Percentiles rank a stretch among this genome's conserved stretches.
Evolutionary conservation across 2,797 vertebrate genomes (phyloP).

Genomic region (Gallinago nigripennis): DNA sequence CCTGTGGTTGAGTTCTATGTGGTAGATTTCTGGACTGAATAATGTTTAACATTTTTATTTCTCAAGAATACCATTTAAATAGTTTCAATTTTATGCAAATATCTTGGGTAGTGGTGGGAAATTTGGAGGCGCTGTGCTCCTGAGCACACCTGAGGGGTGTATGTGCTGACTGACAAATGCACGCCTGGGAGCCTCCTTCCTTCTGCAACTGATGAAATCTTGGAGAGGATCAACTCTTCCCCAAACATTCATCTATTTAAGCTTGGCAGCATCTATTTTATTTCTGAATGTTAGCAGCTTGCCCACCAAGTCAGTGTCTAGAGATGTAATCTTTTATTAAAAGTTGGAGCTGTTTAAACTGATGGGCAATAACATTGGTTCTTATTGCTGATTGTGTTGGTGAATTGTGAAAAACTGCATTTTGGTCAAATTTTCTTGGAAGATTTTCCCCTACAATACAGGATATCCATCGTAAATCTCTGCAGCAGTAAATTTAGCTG

Average conservation of each 20-base stretch:
- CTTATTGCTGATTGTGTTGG: background rate
- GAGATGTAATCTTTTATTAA: background rate
- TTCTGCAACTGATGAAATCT: background rate
- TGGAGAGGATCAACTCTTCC: background rate
- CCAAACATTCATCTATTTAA: background rate
- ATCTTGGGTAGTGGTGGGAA: background rate
- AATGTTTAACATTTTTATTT: background rate
- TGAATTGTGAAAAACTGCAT: background rate
- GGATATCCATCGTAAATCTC: background rate
- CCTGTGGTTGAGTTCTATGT: background rate
- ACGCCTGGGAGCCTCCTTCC: background rate
- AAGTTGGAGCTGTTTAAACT: constrained; percentile 17
- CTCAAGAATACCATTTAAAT: background rate
- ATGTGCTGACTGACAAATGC: background rate
- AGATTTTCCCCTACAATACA: background rate
- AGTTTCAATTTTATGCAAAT: background rate
- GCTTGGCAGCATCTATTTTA: constrained; percentile 18
- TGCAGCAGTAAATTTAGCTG: background rate
- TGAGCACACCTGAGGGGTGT: background rate
- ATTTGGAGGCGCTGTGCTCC: background rate
- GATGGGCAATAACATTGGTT: background rate
- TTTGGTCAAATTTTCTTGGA: constrained; percentile 10
- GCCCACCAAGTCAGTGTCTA: background rate
- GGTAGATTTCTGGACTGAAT: background rate
- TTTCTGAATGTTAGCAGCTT: constrained; percentile 10